phyloP scores from a whole-genome alignment of 2,888 invertebrate genomes.

The Conchocele bisecta region DNA sequence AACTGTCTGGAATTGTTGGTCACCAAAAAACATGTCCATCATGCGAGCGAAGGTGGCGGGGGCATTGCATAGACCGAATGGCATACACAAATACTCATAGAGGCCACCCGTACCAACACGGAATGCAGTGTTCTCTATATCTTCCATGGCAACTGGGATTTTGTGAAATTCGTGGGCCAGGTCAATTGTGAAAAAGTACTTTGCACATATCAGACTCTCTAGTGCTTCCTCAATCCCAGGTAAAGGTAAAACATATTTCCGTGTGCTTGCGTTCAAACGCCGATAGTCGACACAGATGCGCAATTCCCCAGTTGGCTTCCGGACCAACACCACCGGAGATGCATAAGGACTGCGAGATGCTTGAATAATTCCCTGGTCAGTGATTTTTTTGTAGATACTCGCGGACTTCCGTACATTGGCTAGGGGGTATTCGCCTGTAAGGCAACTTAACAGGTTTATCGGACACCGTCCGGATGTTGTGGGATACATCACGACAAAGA shows the following conservation, averaged over 20 bases:
- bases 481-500: slow-evolving; percentile 18
- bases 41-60: slow-evolving; percentile 54
- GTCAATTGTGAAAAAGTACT: slow-evolving; percentile 62
- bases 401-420: slow-evolving; percentile 35
- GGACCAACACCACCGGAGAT: slow-evolving; percentile 59
- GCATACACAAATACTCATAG: slow-evolving; percentile 53
- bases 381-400: slow-evolving; percentile 24
- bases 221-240: slow-evolving; percentile 65
- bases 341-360: slow-evolving; percentile 47
- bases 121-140: slow-evolving; percentile 61
- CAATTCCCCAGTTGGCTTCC: slow-evolving; percentile 51
- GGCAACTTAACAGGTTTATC: slow-evolving; percentile 21
- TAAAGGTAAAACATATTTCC: slow-evolving; percentile 61
- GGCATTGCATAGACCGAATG: slow-evolving; percentile 39
- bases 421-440: slow-evolving; percentile 33
- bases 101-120: slow-evolving; percentile 44
- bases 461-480: slow-evolving; percentile 9
- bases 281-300: slow-evolving; percentile 65
- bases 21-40: slow-evolving; percentile 46
- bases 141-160: slow-evolving; percentile 53
- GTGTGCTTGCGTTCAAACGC: slow-evolving; percentile 59
- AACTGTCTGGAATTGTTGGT: slow-evolving; percentile 38
- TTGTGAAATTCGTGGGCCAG: slow-evolving; percentile 67
- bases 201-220: slow-evolving; percentile 46
- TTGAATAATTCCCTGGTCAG: slow-evolving; percentile 15